Percentiles rank a stretch among this genome's conserved stretches.
Evolutionary conservation across 2,888 invertebrate genomes (phyloP).

Genomic region (Seira sanloemensis): DNA sequence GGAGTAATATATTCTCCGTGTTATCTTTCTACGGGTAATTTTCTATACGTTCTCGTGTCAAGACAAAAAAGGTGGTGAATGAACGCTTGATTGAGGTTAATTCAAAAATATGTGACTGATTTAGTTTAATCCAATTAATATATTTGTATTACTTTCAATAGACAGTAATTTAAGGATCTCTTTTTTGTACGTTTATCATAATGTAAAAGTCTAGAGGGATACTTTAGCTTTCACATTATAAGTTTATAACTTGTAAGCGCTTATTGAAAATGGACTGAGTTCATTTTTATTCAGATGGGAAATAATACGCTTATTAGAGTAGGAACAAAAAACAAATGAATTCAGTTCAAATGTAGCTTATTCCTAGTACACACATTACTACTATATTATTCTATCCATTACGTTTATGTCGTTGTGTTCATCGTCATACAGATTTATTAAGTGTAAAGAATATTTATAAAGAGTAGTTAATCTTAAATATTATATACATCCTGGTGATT

Average conservation of each 20-base stretch:
- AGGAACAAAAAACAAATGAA: not conserved
- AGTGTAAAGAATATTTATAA: not conserved
- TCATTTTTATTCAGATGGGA: constrained; percentile 60
- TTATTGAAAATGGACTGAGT: constrained; percentile 64
- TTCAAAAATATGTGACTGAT: not conserved
- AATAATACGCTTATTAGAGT: constrained; percentile 62
- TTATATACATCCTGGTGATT: constrained; percentile 24
- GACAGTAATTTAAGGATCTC: not conserved
- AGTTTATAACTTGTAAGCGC: constrained; percentile 33
- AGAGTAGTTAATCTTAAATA: too few species aligned
- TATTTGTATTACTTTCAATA: not conserved
- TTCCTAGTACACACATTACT: not conserved
- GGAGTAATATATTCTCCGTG: not conserved
- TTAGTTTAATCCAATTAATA: not conserved
- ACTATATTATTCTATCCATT: not conserved
- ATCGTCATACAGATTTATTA: constrained; percentile 21
- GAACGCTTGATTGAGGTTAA: not conserved
- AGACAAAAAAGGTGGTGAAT: not conserved
- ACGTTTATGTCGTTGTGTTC: constrained; percentile 54
- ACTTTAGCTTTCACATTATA: not conserved
- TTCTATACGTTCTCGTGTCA: not conserved
- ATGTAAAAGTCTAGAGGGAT: not conserved
- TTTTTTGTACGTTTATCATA: not conserved
- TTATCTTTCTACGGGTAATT: not conserved
- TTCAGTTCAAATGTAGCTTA: not conserved